A percentile compares a stretch with the other conserved stretches of the same genome.
phyloP scores from a whole-genome alignment of 2,888 invertebrate species.

The Melikaiella ostensackeni region DNA sequence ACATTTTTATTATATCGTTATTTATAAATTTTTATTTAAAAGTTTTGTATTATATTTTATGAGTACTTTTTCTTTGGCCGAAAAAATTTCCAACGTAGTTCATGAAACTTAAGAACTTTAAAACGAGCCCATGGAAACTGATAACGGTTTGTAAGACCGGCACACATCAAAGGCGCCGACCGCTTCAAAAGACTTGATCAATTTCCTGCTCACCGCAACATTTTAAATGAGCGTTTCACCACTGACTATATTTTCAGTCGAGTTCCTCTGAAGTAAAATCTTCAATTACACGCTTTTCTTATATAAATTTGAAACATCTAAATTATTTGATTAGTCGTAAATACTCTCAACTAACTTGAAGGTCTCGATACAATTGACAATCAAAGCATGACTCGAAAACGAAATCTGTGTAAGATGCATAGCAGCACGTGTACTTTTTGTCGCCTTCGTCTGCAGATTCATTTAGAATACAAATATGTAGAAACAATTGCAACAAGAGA shows the following conservation, averaged over 20 bases:
- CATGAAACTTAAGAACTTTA: conserved; percentile 4
- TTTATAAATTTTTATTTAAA: not conserved
- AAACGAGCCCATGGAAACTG: conserved; percentile 32
- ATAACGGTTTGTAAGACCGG: conserved; percentile 32
- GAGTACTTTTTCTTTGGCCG: not conserved
- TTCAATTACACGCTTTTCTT: not conserved
- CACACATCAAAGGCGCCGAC: conserved; percentile 28
- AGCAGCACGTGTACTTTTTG: conserved; percentile 16
- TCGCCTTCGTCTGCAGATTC: conserved; percentile 11
- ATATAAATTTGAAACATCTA: not conserved
- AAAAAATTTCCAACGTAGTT: not conserved
- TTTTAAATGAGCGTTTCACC: conserved; percentile 20
- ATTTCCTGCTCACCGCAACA: conserved; percentile 39
- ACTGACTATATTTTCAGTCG: conserved; percentile 28
- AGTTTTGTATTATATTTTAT: not conserved
- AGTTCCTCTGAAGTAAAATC: conserved; percentile 1
- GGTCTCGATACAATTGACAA: conserved; percentile 10
- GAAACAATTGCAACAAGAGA: not conserved
- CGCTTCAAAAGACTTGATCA: conserved; percentile 30
- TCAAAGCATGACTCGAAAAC: conserved; percentile 28
- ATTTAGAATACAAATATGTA: conserved; percentile 13
- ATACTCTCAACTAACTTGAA: not conserved
- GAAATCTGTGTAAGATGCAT: conserved; percentile 33
- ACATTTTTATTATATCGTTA: not conserved
- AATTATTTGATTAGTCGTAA: not conserved